Percentiles rank a stretch among this genome's conserved stretches.
Conservation (phyloP, 2,888 invertebrate species). For the Agonum fuliginosum region DNA sequence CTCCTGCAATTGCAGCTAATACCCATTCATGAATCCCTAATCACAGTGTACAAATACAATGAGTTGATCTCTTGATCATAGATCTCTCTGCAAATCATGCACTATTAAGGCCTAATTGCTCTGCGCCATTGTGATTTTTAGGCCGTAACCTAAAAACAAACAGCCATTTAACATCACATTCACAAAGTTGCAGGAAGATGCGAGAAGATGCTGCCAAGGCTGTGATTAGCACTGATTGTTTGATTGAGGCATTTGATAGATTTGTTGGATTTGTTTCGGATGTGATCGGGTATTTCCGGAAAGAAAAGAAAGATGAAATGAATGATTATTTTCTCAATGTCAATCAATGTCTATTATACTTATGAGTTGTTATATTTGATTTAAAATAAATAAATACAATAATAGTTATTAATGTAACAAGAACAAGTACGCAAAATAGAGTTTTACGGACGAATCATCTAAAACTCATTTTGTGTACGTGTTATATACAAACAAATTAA, state of each 20-base stretch:
- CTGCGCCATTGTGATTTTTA: slow-evolving; percentile 40
- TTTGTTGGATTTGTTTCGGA: slow-evolving; percentile 22
- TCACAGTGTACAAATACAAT: slow-evolving; percentile 1
- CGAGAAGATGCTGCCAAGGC: background rate
- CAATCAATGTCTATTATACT: too few species aligned
- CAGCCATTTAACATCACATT: slow-evolving; percentile 17
- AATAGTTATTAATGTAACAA: too few species aligned
- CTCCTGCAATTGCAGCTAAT: background rate
- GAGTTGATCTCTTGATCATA: slow-evolving; percentile 33
- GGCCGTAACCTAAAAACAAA: slow-evolving; percentile 45
- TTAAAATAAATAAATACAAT: too few species aligned
- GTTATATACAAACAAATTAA: too few species aligned
- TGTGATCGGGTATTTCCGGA: slow-evolving; percentile 15
- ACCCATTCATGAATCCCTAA: slow-evolving; percentile 1
- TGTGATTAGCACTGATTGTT: slow-evolving; percentile 30
- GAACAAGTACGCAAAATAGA: too few species aligned
- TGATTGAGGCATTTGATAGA: too few species aligned
- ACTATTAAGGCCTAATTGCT: slow-evolving; percentile 36
- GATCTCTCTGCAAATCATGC: slow-evolving; percentile 5
- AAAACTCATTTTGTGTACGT: too few species aligned
- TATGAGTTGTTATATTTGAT: too few species aligned
- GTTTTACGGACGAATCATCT: too few species aligned
- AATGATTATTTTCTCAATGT: background rate
- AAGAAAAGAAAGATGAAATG: background rate
- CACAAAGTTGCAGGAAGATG: background rate